These are phyloP conservation scores for Tetramorium bicarinatum DNA, from an alignment of 2,888 invertebrate genomes.

Conservation along the genomic window DNA sequence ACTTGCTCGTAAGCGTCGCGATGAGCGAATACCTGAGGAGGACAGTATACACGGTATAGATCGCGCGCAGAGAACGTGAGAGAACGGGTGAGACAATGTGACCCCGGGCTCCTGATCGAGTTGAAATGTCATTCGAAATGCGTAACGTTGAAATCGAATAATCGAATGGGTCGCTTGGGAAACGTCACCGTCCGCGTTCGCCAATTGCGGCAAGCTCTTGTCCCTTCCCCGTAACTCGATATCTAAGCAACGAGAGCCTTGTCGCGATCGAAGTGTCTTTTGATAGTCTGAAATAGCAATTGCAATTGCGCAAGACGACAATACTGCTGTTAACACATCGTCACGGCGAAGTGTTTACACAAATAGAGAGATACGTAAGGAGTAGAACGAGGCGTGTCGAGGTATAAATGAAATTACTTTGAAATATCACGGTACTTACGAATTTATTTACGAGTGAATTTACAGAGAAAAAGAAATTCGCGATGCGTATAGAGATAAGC, in stretches of 20 bases:
- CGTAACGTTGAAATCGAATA: slow-evolving; percentile 20
- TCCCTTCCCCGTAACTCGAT: slow-evolving; percentile 8
- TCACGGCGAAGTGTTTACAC: background rate
- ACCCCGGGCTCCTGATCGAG: background rate
- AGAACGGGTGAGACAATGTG: background rate
- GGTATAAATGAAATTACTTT: background rate
- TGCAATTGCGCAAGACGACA: background rate
- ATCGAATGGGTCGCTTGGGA: slow-evolving; percentile 30
- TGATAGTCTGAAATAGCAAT: slow-evolving; percentile 27
- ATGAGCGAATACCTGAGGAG: slow-evolving; percentile 91
- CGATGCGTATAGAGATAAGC: background rate
- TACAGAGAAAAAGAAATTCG: background rate
- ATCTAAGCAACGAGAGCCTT: background rate
- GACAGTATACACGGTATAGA: background rate
- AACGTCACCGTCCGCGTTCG: slow-evolving; percentile 19
- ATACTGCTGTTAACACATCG: background rate
- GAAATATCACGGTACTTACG: background rate
- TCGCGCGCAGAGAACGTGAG: background rate
- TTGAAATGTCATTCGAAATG: slow-evolving; percentile 28
- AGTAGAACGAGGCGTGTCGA: background rate
- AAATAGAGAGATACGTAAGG: background rate
- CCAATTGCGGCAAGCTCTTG: slow-evolving; percentile 21
- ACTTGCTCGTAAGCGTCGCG: slow-evolving; percentile 96
- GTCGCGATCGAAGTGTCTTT: background rate
- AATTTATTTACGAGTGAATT: background rate